These are phyloP conservation scores for Myotis pilosus DNA, from an alignment of 2,797 vertebrate species.

Conservation along the genomic window DNA sequence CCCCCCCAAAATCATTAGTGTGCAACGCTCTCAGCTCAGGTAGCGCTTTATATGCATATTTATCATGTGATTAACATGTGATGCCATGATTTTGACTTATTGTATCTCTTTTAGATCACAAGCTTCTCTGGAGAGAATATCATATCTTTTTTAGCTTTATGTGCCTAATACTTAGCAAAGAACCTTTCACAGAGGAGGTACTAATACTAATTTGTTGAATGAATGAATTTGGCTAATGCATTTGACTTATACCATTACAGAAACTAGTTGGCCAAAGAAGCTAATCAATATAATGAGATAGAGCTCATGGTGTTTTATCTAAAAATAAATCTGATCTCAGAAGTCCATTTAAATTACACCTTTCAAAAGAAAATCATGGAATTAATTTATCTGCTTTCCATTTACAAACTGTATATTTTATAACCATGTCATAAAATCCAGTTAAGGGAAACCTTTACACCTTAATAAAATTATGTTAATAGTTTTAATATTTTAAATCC, in stretches of 20 bases:
- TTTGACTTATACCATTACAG: conserved; percentile 35
- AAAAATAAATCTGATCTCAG: conserved; percentile 54
- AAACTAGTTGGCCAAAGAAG: conserved; percentile 18
- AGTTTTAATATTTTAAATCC: conserved; percentile 42
- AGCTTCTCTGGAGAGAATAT: not conserved
- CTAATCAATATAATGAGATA: conserved; percentile 48
- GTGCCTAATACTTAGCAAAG: not conserved
- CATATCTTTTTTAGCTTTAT: not conserved
- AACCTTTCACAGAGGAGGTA: not conserved
- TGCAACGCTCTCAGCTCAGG: not conserved
- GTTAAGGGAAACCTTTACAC: conserved; percentile 72
- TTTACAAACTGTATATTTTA: conserved; percentile 76
- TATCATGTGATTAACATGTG: not conserved
- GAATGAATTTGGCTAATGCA: conserved; percentile 20
- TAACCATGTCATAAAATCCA: conserved; percentile 71
- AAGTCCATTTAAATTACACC: conserved; percentile 54
- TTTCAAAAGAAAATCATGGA: conserved; percentile 53
- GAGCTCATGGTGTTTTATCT: conserved; percentile 49
- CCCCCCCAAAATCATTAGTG: not conserved
- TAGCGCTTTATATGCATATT: not conserved
- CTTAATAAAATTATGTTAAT: conserved; percentile 76
- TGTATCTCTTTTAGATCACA: not conserved
- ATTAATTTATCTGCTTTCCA: conserved; percentile 69
- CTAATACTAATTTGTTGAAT: conserved; percentile 54
- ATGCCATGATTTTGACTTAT: not conserved